Base-by-base conservation (phyloP, 2,113 vertebrate species). In the Notothenia rossii region DNA sequence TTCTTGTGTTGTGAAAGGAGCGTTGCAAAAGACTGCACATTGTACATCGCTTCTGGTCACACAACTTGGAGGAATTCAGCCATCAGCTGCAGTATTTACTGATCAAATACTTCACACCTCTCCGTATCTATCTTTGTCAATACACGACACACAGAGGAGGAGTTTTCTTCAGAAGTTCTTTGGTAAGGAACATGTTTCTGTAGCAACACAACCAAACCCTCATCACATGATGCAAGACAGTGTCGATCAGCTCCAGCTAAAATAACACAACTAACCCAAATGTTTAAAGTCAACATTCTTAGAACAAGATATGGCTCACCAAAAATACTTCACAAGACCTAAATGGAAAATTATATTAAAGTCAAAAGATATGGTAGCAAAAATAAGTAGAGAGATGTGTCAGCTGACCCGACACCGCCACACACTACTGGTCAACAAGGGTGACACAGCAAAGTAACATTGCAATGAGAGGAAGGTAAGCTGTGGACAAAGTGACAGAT, bases 81-180 rank as follows among this genome's bases (percentile, higher is more conserved):
- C 79, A 75, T 72, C 61, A 75, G 72, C 61, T 59, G 75, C 40
- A 70, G 75, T 82, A 76, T 88, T 87, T 84, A 63, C 81, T 69
- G 51, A 79, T 71, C 76, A 84, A 89, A 87, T 10, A 77, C 75
- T 56, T 61, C 46, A 82, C 60, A 29, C 79, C 64, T 77, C 56
- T 50, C 43, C 72, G 66, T 67, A 88, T 88, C 86, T n/a, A 17
- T 49, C 18, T 56, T 14, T 43, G 67, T 81, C 76, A 63, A 29
- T 43, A 72, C 3, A 6, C 1, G 3, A 20, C 66, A 65, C 63
- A 73, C 13, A 53, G 7, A 71, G 51, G 46, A 59, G 22, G 13
- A 45, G 59, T 71, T 81, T 40, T 72, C 14, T 36, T 78, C 43
- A 77, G n/a, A 60, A 13, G 22, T 58, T 51, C 17, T 53, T 54